Percentiles rank a stretch among this genome's conserved stretches.
These are phyloP conservation scores for Avahi laniger DNA, from an alignment of 2,797 vertebrate species.

Conservation along the genomic window DNA sequence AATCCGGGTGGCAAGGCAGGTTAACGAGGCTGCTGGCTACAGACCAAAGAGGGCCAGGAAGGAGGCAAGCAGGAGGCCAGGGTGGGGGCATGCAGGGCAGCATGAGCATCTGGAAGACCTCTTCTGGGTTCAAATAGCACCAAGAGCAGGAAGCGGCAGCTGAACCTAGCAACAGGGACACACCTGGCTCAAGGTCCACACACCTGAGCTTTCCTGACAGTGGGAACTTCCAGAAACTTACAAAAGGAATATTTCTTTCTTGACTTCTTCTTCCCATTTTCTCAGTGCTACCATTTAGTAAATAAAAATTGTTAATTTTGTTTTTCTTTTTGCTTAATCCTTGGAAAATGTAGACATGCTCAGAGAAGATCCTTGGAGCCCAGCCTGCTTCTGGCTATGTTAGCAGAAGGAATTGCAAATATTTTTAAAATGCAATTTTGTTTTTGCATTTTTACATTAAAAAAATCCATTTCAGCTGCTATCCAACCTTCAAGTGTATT, in stretches of 20 bases:
- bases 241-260: not conserved
- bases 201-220: not conserved
- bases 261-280: not conserved
- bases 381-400: not conserved
- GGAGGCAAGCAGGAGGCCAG: not conserved
- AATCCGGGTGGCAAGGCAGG: not conserved
- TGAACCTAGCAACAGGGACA: not conserved
- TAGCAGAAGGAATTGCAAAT: not conserved
- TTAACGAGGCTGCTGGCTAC: not conserved
- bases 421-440: not conserved
- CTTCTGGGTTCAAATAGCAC: not conserved
- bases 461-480: not conserved
- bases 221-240: not conserved
- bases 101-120: not conserved
- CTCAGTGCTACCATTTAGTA: not conserved
- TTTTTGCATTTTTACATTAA: not conserved
- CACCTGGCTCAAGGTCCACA: rapidly evolving
- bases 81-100: not conserved
- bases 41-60: not conserved
- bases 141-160: too few relatives aligned
- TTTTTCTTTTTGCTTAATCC: not conserved
- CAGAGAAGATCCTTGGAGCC: not conserved
- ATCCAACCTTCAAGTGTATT: not conserved
- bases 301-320: not conserved
- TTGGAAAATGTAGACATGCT: not conserved